A percentile compares a stretch with the other conserved stretches of the same genome.
These are phyloP conservation scores for Pseudorhiza aurosa DNA, from an alignment of 30 jellyfish, hydroid and myxozoan species.

Conservation along the genomic window DNA sequence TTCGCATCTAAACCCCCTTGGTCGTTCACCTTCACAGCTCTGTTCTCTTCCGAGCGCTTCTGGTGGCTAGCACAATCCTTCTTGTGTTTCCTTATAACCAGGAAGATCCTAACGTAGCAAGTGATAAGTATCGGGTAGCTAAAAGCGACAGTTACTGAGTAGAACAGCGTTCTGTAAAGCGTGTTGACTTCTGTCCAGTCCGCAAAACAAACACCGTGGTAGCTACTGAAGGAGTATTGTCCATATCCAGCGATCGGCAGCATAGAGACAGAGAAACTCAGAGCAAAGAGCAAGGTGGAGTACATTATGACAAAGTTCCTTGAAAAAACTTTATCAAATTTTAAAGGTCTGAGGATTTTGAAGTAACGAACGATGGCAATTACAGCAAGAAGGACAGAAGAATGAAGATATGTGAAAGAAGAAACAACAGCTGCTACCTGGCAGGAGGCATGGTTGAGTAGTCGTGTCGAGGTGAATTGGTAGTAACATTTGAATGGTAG, in stretches of 20 bases:
- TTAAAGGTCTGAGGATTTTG: conserved; percentile 29
- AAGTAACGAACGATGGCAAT: conserved; percentile 71
- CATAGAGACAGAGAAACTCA: conserved; percentile 28
- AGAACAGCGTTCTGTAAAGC: conserved; percentile 55
- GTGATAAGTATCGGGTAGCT: conserved; percentile 51
- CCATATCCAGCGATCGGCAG: conserved; percentile 79
- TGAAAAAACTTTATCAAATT: conserved; percentile 11
- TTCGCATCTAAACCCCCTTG: not conserved
- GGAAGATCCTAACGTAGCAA: conserved; percentile 49
- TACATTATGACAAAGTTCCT: not conserved
- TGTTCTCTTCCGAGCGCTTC: not conserved
- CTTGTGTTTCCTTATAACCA: conserved; percentile 23
- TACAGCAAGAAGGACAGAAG: conserved; percentile 59
- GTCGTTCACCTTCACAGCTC: not conserved
- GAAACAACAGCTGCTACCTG: conserved; percentile 56
- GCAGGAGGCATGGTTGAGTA: conserved; percentile 30
- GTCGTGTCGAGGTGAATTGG: conserved; percentile 27
- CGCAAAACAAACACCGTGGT: conserved; percentile 82
- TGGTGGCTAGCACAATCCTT: not conserved
- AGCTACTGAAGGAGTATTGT: conserved; percentile 45
- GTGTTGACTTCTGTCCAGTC: conserved; percentile 60
- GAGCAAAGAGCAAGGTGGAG: not conserved
- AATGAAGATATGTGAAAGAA: conserved; percentile 44
- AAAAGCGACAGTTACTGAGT: conserved; percentile 37
- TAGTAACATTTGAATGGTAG: conserved; percentile 18